These are phyloP conservation scores for Tautogolabrus adspersus DNA, from an alignment of 2,113 vertebrate species.

Conservation along the genomic window DNA sequence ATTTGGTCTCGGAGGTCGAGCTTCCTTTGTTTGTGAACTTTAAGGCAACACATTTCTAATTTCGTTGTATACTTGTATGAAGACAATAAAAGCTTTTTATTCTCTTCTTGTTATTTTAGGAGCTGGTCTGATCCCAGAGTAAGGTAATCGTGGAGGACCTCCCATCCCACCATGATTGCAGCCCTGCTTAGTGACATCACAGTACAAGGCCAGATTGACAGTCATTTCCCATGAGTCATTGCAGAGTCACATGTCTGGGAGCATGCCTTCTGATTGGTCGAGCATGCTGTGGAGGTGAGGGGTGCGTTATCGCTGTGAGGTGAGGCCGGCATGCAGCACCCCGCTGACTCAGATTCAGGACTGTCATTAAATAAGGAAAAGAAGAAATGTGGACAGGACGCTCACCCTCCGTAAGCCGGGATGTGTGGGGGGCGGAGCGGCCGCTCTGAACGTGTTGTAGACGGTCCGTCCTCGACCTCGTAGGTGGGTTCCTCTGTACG, in stretches of 20 bases:
- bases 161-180: constrained; percentile 64
- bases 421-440: constrained; percentile 92
- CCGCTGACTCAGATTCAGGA: constrained; percentile 32
- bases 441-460: constrained; percentile 95
- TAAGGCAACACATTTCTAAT: too few relatives aligned
- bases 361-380: neutral
- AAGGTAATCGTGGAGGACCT: constrained; percentile 1
- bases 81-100: too few relatives aligned
- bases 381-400: constrained; percentile 21
- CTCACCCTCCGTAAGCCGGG: constrained; percentile 96
- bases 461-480: constrained; percentile 93
- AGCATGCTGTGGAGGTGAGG: constrained; percentile 72
- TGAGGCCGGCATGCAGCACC: constrained; percentile 77
- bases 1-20: too few relatives aligned
- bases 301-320: constrained; percentile 56
- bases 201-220: constrained; percentile 75
- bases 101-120: too few relatives aligned
- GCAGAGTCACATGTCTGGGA: constrained; percentile 80
- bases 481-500: constrained; percentile 95
- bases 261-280: constrained; percentile 60
- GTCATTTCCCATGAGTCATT: constrained; percentile 84
- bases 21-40: too few relatives aligned
- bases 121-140: too few relatives aligned
- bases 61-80: too few relatives aligned
- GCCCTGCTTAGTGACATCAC: constrained; percentile 83